Percentiles rank a stretch among this genome's conserved stretches.
Conservation (phyloP, 2,797 vertebrate species). For the Tadarida brasiliensis region DNA sequence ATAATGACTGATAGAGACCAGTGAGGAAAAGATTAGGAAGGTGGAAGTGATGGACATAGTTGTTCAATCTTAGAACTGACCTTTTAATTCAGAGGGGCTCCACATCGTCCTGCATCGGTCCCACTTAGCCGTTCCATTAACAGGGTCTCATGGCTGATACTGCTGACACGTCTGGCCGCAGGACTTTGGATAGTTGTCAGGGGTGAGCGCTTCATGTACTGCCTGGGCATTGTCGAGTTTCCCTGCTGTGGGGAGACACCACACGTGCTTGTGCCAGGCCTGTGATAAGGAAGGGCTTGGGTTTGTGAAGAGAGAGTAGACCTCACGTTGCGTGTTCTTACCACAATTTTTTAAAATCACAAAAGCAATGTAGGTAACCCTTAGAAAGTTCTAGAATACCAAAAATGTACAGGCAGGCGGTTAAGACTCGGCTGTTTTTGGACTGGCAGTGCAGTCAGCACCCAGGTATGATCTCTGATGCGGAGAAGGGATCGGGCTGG, state of each 20-base stretch:
- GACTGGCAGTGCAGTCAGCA: neutral
- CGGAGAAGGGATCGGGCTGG: neutral
- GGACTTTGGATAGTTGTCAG: neutral
- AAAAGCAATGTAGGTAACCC: neutral
- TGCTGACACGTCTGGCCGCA: neutral
- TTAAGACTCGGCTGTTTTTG: neutral
- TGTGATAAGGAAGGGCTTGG: neutral
- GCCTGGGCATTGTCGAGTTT: neutral
- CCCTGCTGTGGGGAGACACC: neutral
- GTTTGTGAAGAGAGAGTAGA: neutral
- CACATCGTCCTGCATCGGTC: neutral
- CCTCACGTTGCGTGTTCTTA: neutral
- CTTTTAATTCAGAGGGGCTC: neutral
- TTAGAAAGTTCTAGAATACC: conserved; percentile 35
- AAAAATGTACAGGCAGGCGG: neutral
- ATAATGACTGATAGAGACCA: neutral
- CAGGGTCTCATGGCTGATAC: neutral
- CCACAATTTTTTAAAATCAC: neutral
- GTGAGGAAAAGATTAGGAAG: neutral
- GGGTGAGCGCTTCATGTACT: neutral
- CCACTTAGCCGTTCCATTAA: neutral
- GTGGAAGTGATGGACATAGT: neutral
- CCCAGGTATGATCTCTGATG: neutral
- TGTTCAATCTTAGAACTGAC: neutral
- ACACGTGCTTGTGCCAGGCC: neutral